These are phyloP conservation scores for Diadegma fenestrale DNA, from an alignment of 2,888 invertebrate species.

Conservation along the genomic window DNA sequence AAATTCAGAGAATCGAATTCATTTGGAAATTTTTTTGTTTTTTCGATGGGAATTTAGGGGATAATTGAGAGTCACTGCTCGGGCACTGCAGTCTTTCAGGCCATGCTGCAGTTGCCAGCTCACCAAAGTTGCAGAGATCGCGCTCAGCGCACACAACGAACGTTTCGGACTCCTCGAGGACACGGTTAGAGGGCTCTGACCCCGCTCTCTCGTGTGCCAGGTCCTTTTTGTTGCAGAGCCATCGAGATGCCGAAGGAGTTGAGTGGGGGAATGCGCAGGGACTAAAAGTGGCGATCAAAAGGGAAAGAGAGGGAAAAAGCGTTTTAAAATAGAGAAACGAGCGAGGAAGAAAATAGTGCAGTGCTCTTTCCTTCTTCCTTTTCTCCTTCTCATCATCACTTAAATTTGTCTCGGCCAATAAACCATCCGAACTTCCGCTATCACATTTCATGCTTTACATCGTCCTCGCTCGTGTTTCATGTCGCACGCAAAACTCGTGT, in stretches of 20 bases:
- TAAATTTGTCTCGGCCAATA: constrained; percentile 62
- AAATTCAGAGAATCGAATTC: not conserved
- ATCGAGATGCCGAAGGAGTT: constrained; percentile 39
- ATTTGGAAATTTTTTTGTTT: not conserved
- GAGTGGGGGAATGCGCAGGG: constrained; percentile 35
- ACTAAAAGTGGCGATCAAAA: constrained; percentile 22
- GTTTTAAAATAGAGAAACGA: constrained; percentile 6
- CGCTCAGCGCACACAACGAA: constrained; percentile 30
- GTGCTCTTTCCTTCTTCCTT: not conserved
- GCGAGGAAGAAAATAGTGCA: constrained; percentile 21
- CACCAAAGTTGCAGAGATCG: constrained; percentile 68
- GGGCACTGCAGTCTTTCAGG: constrained; percentile 73
- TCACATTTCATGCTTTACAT: constrained; percentile 51
- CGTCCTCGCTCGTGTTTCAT: not conserved
- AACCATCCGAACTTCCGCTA: constrained; percentile 60
- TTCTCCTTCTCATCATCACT: constrained; percentile 30
- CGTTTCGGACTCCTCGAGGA: constrained; percentile 72
- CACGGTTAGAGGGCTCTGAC: constrained; percentile 80
- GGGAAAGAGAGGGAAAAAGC: not conserved
- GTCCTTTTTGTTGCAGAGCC: constrained; percentile 63
- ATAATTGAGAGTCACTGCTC: constrained; percentile 75
- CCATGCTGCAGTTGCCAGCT: constrained; percentile 77
- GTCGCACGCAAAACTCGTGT: constrained; percentile 6
- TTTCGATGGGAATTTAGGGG: not conserved
- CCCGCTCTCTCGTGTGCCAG: constrained; percentile 74